phyloP scores from a whole-genome alignment of 2,113 vertebrate species.

The Paramisgurnus dabryanus region DNA sequence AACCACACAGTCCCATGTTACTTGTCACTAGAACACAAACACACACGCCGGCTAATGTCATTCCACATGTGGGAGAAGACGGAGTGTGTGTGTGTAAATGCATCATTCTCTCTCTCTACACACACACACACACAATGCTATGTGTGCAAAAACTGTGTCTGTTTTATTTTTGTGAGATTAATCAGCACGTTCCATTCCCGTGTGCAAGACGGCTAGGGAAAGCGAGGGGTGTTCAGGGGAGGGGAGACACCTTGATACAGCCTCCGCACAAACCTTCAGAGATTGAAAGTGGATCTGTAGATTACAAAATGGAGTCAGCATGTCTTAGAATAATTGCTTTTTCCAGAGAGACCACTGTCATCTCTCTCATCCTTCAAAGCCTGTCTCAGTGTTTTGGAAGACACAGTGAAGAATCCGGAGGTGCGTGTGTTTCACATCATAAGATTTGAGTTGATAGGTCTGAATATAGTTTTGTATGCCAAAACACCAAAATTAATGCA shows the following conservation, averaged over 20 bases:
- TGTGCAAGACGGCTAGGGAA: constrained; percentile 43
- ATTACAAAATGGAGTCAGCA: constrained; percentile 61
- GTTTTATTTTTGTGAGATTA: constrained; percentile 49
- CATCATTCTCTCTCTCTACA: neutral
- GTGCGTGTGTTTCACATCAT: too few species aligned
- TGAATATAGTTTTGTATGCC: too few species aligned
- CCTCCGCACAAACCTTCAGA: constrained; percentile 46
- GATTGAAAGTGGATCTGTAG: constrained; percentile 61
- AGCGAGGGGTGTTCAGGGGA: constrained; percentile 35
- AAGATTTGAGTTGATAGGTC: too few species aligned
- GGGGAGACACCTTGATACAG: constrained; percentile 17
- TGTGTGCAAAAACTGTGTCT: constrained; percentile 53
- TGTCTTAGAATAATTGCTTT: constrained; percentile 63
- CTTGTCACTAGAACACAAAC: constrained; percentile 87
- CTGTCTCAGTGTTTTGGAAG: constrained; percentile 1
- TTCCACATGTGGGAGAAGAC: constrained; percentile 74
- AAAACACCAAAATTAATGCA: too few species aligned
- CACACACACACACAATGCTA: too few species aligned
- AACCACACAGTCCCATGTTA: constrained; percentile 80
- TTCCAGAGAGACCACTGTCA: constrained; percentile 36
- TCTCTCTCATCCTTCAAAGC: constrained; percentile 37
- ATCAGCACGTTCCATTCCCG: constrained; percentile 46
- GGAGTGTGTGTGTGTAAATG: constrained; percentile 42
- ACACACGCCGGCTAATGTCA: constrained; percentile 80
- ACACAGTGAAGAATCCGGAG: neutral